phyloP scores from a whole-genome alignment of 37 sponge, comb jelly and placozoan genomes.

The Spongia lamella region DNA sequence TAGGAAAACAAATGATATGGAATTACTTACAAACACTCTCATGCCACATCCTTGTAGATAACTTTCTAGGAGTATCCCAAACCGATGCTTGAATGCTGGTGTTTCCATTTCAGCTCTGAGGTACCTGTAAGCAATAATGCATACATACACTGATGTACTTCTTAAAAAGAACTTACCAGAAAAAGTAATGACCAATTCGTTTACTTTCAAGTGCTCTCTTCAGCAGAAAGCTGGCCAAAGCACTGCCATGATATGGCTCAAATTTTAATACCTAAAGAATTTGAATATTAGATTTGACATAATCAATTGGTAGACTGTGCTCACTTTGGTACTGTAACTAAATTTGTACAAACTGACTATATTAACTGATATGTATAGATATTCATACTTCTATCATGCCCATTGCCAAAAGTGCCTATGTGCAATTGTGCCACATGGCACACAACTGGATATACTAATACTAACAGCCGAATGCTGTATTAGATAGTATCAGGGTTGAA shows the following conservation, averaged over 20 bases:
- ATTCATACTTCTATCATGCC: too few species aligned
- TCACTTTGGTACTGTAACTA: too few species aligned
- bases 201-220: constrained; percentile 83
- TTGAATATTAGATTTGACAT: too few species aligned
- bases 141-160: not conserved
- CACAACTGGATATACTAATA: too few species aligned
- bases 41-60: constrained; percentile 87
- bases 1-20: not conserved
- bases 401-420: too few species aligned
- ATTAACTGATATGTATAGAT: too few species aligned
- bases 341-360: too few species aligned
- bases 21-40: constrained; percentile 63
- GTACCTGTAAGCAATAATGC: constrained; percentile 46
- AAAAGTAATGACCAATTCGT: constrained; percentile 89
- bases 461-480: too few species aligned
- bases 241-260: constrained; percentile 88
- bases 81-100: constrained; percentile 81
- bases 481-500: too few species aligned
- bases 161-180: constrained; percentile 73
- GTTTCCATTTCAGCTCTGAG: constrained; percentile 89
- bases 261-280: constrained; percentile 66
- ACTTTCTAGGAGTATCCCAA: constrained; percentile 88
- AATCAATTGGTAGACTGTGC: too few species aligned
- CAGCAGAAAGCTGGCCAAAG: constrained; percentile 80
- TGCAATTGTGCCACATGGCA: too few species aligned